Evolutionary conservation across 2,113 vertebrate species (phyloP).

Genomic region (Sarotherodon lohbergeri): DNA sequence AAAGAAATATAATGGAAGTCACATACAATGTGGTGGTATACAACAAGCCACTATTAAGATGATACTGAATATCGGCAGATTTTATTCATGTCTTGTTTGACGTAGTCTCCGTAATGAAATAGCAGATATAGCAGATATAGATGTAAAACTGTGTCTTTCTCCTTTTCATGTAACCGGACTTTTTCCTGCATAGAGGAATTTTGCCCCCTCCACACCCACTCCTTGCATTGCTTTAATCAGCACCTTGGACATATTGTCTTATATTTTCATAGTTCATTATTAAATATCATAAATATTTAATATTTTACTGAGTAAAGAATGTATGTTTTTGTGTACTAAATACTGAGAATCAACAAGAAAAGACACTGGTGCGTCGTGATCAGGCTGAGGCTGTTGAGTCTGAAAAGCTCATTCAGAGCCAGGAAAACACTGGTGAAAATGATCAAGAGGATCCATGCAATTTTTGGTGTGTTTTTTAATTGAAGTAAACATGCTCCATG

Average conservation of each 20-base stretch:
- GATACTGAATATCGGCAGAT: background rate
- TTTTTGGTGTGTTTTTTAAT: background rate
- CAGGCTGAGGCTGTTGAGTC: background rate
- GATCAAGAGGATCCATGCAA: background rate
- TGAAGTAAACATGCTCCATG: background rate
- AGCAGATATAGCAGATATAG: background rate
- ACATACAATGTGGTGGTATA: background rate
- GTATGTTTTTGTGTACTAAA: no score
- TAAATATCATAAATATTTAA: background rate
- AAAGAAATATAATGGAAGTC: background rate
- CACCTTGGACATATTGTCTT: background rate
- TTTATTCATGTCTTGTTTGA: background rate
- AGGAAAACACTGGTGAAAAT: background rate
- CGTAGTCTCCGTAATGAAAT: background rate
- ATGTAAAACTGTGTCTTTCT: background rate
- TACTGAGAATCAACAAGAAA: background rate
- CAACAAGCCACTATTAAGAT: background rate
- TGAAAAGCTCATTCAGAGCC: background rate
- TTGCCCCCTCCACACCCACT: background rate
- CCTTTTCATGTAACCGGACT: background rate
- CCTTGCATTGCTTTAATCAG: fast-evolving
- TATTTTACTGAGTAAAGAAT: background rate
- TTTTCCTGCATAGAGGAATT: background rate
- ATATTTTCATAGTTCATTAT: background rate
- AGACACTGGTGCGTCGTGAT: fast-evolving